These are phyloP conservation scores for Sycophaga agraensis DNA, from an alignment of 1,140 invertebrate genomes.

Conservation along the genomic window DNA sequence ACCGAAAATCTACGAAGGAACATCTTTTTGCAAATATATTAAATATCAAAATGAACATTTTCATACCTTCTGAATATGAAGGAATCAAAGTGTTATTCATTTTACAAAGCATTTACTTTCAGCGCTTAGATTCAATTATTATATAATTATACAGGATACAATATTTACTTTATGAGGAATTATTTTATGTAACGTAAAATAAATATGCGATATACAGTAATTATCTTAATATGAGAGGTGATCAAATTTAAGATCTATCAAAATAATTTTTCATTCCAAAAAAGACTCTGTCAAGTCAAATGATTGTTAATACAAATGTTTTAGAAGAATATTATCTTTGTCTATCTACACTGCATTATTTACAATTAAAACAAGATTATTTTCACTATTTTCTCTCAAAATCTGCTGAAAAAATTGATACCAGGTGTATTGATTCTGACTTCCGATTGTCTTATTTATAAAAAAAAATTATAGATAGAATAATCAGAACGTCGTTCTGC, in stretches of 20 bases:
- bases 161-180: neutral
- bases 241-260: neutral
- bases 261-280: slow-evolving; percentile 8
- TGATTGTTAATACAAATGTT: neutral
- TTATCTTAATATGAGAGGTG: neutral
- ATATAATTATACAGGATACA: too few relatives aligned
- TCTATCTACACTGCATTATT: neutral
- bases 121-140: too few relatives aligned
- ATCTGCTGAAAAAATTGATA: neutral
- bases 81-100: too few relatives aligned
- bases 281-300: neutral
- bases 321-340: neutral
- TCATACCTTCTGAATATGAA: too few relatives aligned
- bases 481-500: neutral
- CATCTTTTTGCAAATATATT: too few relatives aligned
- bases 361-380: neutral
- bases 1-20: too few relatives aligned
- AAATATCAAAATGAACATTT: too few relatives aligned
- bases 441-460: neutral
- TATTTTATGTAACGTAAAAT: neutral
- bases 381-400: neutral
- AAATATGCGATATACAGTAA: neutral
- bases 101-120: too few relatives aligned
- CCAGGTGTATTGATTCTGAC: neutral
- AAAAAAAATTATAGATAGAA: neutral